Conservation (phyloP, 2,888 invertebrate genomes). For the Blera fallax region DNA sequence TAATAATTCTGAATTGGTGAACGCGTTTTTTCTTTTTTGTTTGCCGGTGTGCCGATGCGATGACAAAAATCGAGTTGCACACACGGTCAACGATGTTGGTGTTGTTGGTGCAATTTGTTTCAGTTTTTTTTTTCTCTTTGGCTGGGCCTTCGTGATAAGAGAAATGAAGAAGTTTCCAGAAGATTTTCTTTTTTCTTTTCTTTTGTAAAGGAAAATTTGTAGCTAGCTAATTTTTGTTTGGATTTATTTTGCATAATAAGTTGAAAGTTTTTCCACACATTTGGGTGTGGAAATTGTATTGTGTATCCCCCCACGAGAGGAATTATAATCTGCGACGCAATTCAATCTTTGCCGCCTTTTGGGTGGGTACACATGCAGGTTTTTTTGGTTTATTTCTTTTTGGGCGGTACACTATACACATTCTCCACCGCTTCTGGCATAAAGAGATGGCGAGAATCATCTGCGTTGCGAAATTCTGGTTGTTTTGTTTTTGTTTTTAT, state of each 20-base stretch:
- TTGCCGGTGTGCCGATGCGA: background rate
- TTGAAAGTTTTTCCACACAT: background rate
- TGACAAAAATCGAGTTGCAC: slow-evolving; percentile 14
- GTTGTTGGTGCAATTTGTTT: background rate
- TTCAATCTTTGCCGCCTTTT: slow-evolving; percentile 35
- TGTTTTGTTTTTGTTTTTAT: slow-evolving; percentile 17
- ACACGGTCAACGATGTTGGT: background rate
- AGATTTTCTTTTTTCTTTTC: too few species aligned
- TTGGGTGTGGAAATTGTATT: background rate
- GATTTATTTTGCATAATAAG: background rate
- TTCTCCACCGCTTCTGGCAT: background rate
- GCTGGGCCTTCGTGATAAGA: background rate
- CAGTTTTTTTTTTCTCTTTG: background rate
- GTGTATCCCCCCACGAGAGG: background rate
- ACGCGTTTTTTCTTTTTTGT: background rate
- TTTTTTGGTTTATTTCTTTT: background rate
- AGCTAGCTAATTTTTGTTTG: background rate
- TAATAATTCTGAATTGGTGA: background rate
- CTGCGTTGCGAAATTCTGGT: background rate
- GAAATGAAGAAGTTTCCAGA: slow-evolving; percentile 16
- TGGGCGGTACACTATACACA: background rate
- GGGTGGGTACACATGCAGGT: slow-evolving; percentile 26
- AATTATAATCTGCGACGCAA: slow-evolving; percentile 24
- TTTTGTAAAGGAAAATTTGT: background rate
- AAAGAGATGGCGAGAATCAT: background rate